Conservation (phyloP, 2,113 vertebrate species). For the Callaeas wilsoni region DNA sequence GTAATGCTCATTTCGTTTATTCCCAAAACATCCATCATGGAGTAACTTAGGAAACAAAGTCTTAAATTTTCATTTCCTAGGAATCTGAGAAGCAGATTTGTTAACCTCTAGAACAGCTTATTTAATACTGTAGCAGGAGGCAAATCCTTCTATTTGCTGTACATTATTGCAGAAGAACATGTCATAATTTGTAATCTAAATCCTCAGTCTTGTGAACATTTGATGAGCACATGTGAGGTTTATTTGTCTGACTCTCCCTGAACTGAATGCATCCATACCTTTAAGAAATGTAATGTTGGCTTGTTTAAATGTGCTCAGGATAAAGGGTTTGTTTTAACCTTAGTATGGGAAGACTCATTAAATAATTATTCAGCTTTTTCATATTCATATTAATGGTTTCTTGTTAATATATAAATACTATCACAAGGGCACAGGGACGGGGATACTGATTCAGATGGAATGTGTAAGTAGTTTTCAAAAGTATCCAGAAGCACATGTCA, state of each 20-base stretch:
- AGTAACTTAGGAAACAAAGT: neutral
- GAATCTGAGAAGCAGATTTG: neutral
- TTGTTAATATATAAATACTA: neutral
- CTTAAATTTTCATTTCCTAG: neutral
- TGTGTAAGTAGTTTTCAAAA: neutral
- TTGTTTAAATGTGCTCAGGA: neutral
- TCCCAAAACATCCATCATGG: neutral
- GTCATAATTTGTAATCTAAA: neutral
- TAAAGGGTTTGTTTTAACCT: neutral
- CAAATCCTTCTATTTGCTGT: neutral
- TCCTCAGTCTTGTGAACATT: neutral
- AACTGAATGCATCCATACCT: neutral
- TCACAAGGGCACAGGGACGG: neutral
- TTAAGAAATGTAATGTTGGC: neutral
- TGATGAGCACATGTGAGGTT: neutral
- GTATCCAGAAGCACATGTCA: neutral
- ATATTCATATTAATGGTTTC: neutral
- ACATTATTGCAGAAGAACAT: neutral
- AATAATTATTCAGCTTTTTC: neutral
- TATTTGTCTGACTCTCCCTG: neutral
- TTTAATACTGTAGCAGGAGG: neutral
- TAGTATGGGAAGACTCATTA: neutral
- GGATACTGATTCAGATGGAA: neutral
- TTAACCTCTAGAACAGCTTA: neutral
- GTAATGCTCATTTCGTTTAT: neutral